These are phyloP conservation scores for Chloroclystis v-ata DNA, from an alignment of 2,888 invertebrate genomes.

Conservation along the genomic window DNA sequence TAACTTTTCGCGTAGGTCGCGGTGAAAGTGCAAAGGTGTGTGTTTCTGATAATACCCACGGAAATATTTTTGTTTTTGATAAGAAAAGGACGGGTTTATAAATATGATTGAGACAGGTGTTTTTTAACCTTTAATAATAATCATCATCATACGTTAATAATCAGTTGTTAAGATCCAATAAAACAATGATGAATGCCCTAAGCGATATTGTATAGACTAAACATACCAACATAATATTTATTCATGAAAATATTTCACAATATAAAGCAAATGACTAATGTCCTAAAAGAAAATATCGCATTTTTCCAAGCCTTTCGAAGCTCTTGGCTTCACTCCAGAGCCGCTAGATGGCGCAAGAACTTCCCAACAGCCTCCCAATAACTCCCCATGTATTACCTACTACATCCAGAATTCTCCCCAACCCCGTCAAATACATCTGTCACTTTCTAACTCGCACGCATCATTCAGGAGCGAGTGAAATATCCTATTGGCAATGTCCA, in stretches of 20 bases:
- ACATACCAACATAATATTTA: too few species aligned
- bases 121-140: too few species aligned
- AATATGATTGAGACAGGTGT: too few species aligned
- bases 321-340: slow-evolving; percentile 59
- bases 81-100: too few species aligned
- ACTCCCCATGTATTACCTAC: slow-evolving; percentile 44
- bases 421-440: slow-evolving; percentile 51
- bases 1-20: slow-evolving; percentile 31
- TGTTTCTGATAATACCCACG: slow-evolving; percentile 3
- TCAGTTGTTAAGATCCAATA: too few species aligned
- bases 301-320: slow-evolving; percentile 54
- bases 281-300: slow-evolving; percentile 20
- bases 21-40: slow-evolving; percentile 24
- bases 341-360: slow-evolving; percentile 53
- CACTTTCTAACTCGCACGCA: slow-evolving; percentile 55
- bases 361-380: slow-evolving; percentile 38
- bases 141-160: too few species aligned
- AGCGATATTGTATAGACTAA: too few species aligned
- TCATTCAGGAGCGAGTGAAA: slow-evolving; percentile 68
- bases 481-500: slow-evolving; percentile 58
- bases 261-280: too few species aligned
- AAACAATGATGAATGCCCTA: too few species aligned
- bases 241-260: too few species aligned
- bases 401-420: slow-evolving; percentile 35
- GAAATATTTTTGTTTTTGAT: background rate